Conservation (phyloP, 2,113 vertebrate species). For the Cichladusa arquata region DNA sequence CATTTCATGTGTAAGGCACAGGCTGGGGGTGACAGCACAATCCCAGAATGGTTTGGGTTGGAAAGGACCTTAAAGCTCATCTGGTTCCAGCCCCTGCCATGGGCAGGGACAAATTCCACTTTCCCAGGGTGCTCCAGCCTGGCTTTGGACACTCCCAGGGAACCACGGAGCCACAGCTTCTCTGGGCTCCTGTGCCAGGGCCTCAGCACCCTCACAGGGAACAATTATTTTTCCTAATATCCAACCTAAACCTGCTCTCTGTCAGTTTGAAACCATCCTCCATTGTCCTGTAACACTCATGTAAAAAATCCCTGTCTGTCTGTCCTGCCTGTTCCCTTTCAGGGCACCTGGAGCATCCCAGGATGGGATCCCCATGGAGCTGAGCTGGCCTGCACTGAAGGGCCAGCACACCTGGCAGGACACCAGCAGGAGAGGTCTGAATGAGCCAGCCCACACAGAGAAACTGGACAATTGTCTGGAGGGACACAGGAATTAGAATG, state of each 20-base stretch:
- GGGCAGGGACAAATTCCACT: neutral
- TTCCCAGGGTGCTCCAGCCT: neutral
- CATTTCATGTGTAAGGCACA: rapidly evolving
- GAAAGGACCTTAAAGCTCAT: neutral
- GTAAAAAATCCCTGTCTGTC: neutral
- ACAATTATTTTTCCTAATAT: neutral
- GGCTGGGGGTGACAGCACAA: neutral
- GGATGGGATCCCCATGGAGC: no score
- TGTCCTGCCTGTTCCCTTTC: neutral
- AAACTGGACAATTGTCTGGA: neutral
- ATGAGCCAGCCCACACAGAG: neutral
- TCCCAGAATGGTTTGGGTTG: neutral
- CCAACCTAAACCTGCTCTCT: neutral
- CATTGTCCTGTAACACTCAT: neutral
- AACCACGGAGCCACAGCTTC: neutral
- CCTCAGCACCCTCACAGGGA: neutral
- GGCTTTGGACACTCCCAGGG: neutral
- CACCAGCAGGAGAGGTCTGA: neutral
- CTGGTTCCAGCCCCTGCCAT: no score
- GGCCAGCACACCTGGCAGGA: neutral
- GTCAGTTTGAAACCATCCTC: neutral
- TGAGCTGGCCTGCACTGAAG: no score
- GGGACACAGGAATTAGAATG: neutral
- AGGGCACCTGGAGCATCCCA: neutral
- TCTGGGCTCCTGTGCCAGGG: neutral